phyloP scores from a whole-genome alignment of 2,888 invertebrate genomes.

The Abrostola tripartita region DNA sequence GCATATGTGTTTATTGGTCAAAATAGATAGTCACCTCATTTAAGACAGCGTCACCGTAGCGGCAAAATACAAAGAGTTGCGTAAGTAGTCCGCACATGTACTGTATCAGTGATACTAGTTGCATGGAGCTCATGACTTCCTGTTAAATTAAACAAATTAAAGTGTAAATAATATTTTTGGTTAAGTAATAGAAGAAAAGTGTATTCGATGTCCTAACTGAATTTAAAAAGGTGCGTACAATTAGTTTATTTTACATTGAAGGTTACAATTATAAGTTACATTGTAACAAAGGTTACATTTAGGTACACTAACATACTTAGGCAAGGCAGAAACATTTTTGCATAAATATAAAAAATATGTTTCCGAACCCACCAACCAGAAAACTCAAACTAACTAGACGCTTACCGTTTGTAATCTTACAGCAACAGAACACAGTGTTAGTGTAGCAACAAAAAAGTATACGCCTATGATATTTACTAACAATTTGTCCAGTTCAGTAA shows the following conservation, averaged over 20 bases:
- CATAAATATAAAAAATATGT: too few relatives aligned
- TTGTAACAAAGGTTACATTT: too few relatives aligned
- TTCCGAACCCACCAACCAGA: neutral
- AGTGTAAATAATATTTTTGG: too few relatives aligned
- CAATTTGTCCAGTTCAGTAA: constrained; percentile 63
- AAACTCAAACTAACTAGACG: neutral
- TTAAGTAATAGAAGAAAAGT: constrained; percentile 15
- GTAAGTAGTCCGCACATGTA: constrained; percentile 73
- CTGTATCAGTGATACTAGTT: constrained; percentile 70
- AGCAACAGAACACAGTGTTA: constrained; percentile 77
- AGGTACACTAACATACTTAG: too few relatives aligned
- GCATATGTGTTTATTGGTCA: neutral
- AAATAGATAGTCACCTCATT: constrained; percentile 59
- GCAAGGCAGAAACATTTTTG: too few relatives aligned
- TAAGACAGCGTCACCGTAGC: constrained; percentile 72
- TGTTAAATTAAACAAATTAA: too few relatives aligned
- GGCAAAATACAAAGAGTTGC: constrained; percentile 77
- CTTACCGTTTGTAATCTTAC: constrained; percentile 74
- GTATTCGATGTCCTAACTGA: neutral
- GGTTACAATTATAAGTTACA: too few relatives aligned
- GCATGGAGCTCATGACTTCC: constrained; percentile 69
- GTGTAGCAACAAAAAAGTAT: constrained; percentile 74
- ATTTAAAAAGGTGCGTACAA: too few relatives aligned
- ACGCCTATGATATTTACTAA: constrained; percentile 72
- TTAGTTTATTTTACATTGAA: too few relatives aligned